Evolutionary conservation across 2,888 invertebrate species (phyloP), one percentile per base, ranked within the genome.

Genomic region (Sepioteuthis lessoniana): DNA sequence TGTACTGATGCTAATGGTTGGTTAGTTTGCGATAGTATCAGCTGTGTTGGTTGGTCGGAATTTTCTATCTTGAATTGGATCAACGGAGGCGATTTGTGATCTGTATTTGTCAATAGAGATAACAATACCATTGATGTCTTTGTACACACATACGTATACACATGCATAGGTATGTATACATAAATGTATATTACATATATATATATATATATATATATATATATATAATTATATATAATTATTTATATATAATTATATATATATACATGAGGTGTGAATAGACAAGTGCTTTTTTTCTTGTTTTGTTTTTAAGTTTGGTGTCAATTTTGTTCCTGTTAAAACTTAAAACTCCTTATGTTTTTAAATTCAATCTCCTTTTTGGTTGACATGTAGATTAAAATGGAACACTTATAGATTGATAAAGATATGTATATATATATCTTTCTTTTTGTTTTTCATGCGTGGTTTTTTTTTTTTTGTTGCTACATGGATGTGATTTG

Each of bases 1-100:
- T 93, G 60, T 60, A 93, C 60, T 94, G 91, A 95, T 94, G 93
- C 93, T 90, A 93, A 94, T 92, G 91, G 93, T 94, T 93, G 90
- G 91, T 76, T n/a, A 76, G 76, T 13, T 76, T 76, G 76, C 76
- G n/a, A 76, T 76, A 76, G 76, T 76, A 76, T 76, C 76, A 76
- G 76, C 76, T 76, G 76, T 76, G 13, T n/a, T 76, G 76, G 76
- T 76, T 76, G 76, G 76, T 76, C n/a, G 76, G 16, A 76, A 76
- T n/a, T n/a, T 10, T n/a, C 16, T 76, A n/a, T 35, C n/a, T n/a
- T 13, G 76, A n/a, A n/a, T n/a, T n/a, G n/a, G n/a, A n/a, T 76
- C 76, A 35, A 35, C 76, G n/a, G 76, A 35, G 76, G n/a, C n/a
- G 76, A n/a, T n/a, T 76, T 76, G 76, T 76, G 76, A 76, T 76